Base-by-base conservation (phyloP, 2,797 vertebrate species). In the Crenuchus spilurus region DNA sequence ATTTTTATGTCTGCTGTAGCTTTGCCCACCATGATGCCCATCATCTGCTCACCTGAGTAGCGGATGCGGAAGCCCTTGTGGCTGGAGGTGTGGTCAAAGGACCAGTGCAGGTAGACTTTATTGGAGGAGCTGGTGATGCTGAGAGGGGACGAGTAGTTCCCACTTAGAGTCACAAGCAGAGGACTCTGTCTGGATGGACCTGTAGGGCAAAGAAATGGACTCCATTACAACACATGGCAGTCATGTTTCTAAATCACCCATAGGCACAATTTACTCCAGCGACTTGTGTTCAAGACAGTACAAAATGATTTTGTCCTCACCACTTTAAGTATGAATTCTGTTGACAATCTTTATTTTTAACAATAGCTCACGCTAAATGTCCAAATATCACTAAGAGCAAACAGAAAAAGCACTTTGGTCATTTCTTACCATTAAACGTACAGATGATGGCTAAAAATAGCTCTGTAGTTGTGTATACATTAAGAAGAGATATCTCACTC, bases 61-160 rank as follows among this genome's bases (percentile, higher is more conserved):
- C 95, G 96, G 68, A 99, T 98, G 80, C 95, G 94, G 88, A 99
- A 99, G 51, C 97, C 97, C 87, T 98, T 99, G 84, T 96, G 95
- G 82, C 93, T 98, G 83, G 97, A 95, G 10, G 96, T 94, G 0
- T 99, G 96, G 82, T 99, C 97, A 2, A 98, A 98, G 26, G 97
- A 97, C 98, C 98, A 99, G 74, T 97, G 97, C 70, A 99, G 92
- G 82, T 96, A 98, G 60, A 97, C 96, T 71, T 90, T 95, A 89
- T 92, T 97, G 70, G 90, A 92, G 0, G 95, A 94, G 90, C 96
- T 99, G 84, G 94, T 96, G 85, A 98, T 95, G 3, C 91, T 94
- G 84, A 98, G 88, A 0, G 97, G 97, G 46, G 91, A 94, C 0
- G 97, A 97, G 78, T 98, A 98, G 90, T 99, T 99, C 2, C 98